Evolutionary conservation across 2,888 invertebrate species (phyloP).

Genomic region (Chorisops tibialis): DNA sequence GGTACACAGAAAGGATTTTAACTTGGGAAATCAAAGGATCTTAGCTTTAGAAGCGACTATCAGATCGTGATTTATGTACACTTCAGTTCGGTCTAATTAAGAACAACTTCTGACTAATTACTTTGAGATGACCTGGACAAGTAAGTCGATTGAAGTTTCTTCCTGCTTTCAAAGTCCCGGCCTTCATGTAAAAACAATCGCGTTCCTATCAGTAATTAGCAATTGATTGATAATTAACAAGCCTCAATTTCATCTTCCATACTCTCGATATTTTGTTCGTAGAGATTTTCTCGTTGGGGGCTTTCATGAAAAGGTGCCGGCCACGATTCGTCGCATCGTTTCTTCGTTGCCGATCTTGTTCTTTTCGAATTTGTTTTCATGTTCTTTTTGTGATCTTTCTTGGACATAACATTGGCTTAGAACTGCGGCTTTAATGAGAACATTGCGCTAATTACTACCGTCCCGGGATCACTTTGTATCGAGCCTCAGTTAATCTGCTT

Average conservation of each 20-base stretch:
- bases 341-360: background rate
- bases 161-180: background rate
- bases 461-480: background rate
- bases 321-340: background rate
- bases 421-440: constrained; percentile 3
- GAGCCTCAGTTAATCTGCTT: too few species aligned
- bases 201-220: constrained; percentile 48
- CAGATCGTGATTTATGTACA: constrained; percentile 29
- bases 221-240: constrained; percentile 48
- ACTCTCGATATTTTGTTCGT: background rate
- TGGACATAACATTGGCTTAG: background rate
- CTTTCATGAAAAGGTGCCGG: background rate
- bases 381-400: background rate
- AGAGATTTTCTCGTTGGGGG: background rate
- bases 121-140: constrained; percentile 24
- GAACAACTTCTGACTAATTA: constrained; percentile 28
- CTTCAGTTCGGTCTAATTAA: constrained; percentile 26
- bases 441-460: constrained; percentile 1
- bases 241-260: constrained; percentile 42
- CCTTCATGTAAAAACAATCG: constrained; percentile 39
- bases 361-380: background rate
- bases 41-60: too few species aligned
- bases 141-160: too few species aligned
- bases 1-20: too few species aligned
- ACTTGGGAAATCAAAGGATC: too few species aligned